Conservation (phyloP, 2,797 vertebrate species). For the Vireo griseus region DNA sequence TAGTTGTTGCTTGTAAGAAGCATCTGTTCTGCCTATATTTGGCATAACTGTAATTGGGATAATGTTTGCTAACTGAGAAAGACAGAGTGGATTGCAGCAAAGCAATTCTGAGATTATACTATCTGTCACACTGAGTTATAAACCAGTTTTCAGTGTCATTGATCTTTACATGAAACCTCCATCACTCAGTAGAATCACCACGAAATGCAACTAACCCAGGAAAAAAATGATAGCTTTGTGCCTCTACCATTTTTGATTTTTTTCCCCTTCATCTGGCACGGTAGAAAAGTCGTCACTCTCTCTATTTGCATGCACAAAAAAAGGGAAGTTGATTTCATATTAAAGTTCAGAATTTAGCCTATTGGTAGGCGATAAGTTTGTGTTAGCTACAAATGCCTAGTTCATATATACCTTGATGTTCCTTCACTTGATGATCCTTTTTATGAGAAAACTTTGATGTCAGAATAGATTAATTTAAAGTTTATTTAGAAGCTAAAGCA, state of each 20-base stretch:
- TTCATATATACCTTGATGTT: not conserved
- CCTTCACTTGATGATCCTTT: not conserved
- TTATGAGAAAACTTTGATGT: not conserved
- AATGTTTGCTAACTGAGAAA: conserved; percentile 20
- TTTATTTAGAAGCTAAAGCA: not conserved
- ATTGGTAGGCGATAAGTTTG: not conserved
- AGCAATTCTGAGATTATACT: not conserved
- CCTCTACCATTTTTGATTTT: not conserved
- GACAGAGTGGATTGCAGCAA: not conserved
- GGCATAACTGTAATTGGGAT: not conserved
- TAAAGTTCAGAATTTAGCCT: not conserved
- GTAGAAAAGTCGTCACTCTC: not conserved
- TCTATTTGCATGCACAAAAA: not conserved
- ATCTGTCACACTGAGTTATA: conserved; percentile 19
- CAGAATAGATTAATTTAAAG: not conserved
- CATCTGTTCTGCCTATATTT: conserved; percentile 32
- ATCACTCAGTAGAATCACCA: not conserved
- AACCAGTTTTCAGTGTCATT: conserved; percentile 12
- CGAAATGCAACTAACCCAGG: not conserved
- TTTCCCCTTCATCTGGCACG: not conserved
- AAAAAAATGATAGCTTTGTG: not conserved
- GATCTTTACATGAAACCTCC: not conserved
- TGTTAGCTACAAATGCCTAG: not conserved
- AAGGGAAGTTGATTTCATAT: not conserved
- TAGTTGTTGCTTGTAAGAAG: not conserved